phyloP scores from a whole-genome alignment of 1,140 invertebrate genomes.

The Polypedilum pembai region DNA sequence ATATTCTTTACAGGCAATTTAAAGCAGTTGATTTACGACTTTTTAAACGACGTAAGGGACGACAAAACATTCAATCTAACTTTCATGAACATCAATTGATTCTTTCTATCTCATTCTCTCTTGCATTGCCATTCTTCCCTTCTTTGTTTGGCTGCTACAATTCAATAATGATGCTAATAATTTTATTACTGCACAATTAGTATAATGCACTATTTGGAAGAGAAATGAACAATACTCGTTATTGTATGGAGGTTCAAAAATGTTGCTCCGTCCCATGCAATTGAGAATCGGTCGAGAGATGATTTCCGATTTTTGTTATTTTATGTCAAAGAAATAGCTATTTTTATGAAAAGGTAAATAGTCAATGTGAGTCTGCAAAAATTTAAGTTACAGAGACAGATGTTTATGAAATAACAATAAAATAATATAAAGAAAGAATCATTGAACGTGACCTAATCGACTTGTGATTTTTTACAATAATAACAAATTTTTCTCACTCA shows the following conservation, averaged over 20 bases:
- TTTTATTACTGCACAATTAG: conserved; percentile 24
- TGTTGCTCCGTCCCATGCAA: conserved; percentile 9
- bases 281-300: not conserved
- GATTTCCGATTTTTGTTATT: conserved; percentile 12
- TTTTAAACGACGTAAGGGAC: conserved; percentile 10
- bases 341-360: too few species aligned
- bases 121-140: not conserved
- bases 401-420: not conserved
- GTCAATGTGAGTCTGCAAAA: not conserved
- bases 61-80: conserved; percentile 8
- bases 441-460: conserved; percentile 26
- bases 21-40: conserved; percentile 14
- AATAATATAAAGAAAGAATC: not conserved
- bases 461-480: conserved; percentile 20
- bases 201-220: not conserved
- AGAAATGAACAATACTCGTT: not conserved
- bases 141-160: not conserved
- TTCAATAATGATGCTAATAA: conserved; percentile 22
- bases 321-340: not conserved
- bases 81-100: conserved; percentile 24
- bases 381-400: not conserved
- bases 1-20: conserved; percentile 9
- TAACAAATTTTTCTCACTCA: not conserved
- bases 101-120: not conserved
- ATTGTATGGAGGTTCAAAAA: not conserved